These are phyloP conservation scores for Tragelaphus scriptus DNA, from an alignment of 2,113 vertebrate species.

Conservation along the genomic window DNA sequence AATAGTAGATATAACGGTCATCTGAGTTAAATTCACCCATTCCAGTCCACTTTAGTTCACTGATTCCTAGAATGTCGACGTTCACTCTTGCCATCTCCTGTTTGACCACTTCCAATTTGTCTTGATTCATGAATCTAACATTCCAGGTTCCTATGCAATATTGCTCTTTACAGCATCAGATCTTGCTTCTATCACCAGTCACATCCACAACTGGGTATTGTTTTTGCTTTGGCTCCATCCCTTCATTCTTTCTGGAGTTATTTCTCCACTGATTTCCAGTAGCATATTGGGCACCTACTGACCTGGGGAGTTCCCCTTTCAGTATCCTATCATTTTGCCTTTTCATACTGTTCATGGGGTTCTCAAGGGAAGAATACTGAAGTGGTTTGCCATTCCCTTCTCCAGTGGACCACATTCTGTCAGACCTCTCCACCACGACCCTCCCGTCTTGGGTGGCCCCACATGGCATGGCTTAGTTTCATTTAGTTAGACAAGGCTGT, in stretches of 20 bases:
- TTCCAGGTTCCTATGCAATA: background rate
- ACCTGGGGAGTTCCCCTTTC: background rate
- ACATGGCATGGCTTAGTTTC: too few relatives aligned
- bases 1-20: background rate
- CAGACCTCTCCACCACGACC: too few relatives aligned
- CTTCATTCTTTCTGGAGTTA: background rate
- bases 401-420: too few relatives aligned
- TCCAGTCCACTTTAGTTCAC: background rate
- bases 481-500: too few relatives aligned
- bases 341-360: background rate
- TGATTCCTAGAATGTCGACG: background rate
- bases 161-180: fast-evolving
- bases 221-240: background rate
- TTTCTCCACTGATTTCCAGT: background rate
- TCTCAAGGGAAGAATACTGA: background rate
- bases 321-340: background rate
- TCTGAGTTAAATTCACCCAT: background rate
- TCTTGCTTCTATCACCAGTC: background rate
- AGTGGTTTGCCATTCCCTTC: background rate
- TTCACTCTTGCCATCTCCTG: background rate
- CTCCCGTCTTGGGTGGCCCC: too few relatives aligned
- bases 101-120: background rate
- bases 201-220: background rate
- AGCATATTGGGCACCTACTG: background rate
- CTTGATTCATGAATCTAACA: background rate